phyloP scores from a whole-genome alignment of 2,113 vertebrate species.

The Cyrtonyx montezumae region DNA sequence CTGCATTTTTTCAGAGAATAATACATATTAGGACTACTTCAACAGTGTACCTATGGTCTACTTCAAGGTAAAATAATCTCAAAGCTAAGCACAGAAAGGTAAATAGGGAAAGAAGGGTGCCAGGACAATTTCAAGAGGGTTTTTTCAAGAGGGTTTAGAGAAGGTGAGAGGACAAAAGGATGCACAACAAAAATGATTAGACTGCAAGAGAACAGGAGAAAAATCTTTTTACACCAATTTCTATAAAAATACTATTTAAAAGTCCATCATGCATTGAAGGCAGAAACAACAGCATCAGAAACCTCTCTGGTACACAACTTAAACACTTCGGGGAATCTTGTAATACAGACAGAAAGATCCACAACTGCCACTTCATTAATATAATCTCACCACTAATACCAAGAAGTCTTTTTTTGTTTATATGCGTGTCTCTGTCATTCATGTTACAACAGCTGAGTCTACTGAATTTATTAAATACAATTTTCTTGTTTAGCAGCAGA shows the following conservation, averaged over 20 bases:
- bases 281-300: neutral
- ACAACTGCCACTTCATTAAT: neutral
- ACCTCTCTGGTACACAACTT: neutral
- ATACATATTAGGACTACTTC: neutral
- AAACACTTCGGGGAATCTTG: fast-evolving
- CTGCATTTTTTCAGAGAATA: neutral
- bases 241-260: neutral
- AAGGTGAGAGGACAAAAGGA: neutral
- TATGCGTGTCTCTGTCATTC: no score
- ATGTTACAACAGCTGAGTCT: neutral
- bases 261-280: neutral
- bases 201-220: neutral
- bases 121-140: neutral
- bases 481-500: neutral
- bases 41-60: neutral
- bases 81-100: neutral
- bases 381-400: neutral
- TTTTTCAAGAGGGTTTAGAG: neutral
- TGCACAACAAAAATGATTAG: neutral
- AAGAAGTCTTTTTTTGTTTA: neutral
- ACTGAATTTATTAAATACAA: neutral
- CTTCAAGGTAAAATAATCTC: neutral
- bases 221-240: neutral
- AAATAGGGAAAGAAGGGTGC: neutral
- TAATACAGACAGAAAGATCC: neutral